A percentile compares a stretch with the other conserved stretches of the same genome.
Conservation (phyloP, 2,797 vertebrate species). For the Amazona ochrocephala region DNA sequence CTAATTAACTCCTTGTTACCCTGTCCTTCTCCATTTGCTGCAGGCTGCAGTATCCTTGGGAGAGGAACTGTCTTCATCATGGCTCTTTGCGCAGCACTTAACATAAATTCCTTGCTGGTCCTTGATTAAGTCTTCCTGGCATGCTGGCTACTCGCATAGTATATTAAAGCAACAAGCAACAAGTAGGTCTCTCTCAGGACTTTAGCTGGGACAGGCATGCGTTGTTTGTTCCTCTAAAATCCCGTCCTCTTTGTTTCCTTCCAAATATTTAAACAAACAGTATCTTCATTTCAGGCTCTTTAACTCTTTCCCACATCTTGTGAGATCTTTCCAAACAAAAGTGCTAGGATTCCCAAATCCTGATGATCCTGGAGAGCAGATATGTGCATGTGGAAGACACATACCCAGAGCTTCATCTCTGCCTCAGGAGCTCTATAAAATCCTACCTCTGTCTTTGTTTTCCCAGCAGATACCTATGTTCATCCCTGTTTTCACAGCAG, state of each 20-base stretch:
- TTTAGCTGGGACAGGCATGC: background rate
- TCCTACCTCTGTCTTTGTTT: background rate
- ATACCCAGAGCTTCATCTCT: background rate
- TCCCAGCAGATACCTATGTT: background rate
- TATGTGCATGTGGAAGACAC: background rate
- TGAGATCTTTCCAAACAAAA: background rate
- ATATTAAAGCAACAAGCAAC: background rate
- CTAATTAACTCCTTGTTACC: background rate
- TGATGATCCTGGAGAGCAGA: background rate
- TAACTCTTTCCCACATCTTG: background rate
- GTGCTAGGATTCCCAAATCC: background rate
- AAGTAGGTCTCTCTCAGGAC: background rate
- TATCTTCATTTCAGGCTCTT: background rate
- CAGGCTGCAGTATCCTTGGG: background rate
- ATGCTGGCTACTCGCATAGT: background rate
- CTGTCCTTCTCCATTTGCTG: background rate
- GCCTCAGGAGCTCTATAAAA: background rate
- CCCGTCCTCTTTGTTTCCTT: background rate
- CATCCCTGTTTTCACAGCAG: background rate
- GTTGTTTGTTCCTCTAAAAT: background rate
- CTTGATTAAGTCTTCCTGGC: background rate
- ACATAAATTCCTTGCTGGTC: background rate
- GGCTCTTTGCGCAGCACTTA: background rate
- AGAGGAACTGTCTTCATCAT: background rate
- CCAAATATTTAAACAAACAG: background rate